phyloP scores from a whole-genome alignment of 2,888 invertebrate genomes.

The Subacronicta megacephala region DNA sequence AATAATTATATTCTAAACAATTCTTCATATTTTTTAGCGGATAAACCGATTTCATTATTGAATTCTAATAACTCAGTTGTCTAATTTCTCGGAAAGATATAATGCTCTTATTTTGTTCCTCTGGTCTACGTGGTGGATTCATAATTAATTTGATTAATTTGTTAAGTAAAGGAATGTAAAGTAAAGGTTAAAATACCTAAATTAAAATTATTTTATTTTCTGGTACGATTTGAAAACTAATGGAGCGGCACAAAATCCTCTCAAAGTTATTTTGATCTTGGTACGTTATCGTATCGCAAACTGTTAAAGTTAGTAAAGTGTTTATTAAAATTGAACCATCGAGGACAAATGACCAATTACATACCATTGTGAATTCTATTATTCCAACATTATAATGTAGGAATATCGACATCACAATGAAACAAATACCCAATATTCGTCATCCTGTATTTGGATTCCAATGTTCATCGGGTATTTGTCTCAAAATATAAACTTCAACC shows the following conservation, averaged over 20 bases:
- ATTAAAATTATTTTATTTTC: no score
- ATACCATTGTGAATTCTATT: conserved; percentile 17
- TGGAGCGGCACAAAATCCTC: no score
- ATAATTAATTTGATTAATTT: no score
- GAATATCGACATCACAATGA: conserved; percentile 29
- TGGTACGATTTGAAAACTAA: no score
- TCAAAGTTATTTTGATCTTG: no score
- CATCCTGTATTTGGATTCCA: conserved; percentile 29
- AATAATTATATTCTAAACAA: no score
- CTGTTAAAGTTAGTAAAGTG: background rate
- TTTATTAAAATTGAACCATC: conserved; percentile 2
- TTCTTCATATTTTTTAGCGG: no score
- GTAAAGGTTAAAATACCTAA: no score
- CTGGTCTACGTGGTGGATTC: no score
- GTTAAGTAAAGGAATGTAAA: no score
- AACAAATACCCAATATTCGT: conserved; percentile 37
- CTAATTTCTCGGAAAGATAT: conserved; percentile 15
- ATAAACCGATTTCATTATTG: background rate
- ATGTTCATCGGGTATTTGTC: conserved; percentile 10
- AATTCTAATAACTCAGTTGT: background rate
- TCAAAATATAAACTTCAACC: conserved; percentile 5
- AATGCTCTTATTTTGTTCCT: no score
- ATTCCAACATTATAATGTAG: conserved; percentile 14
- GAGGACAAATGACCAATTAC: conserved; percentile 17
- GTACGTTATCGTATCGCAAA: no score